Base-by-base conservation (phyloP, 2,888 invertebrate species). In the Pterobdella sp. region DNA sequence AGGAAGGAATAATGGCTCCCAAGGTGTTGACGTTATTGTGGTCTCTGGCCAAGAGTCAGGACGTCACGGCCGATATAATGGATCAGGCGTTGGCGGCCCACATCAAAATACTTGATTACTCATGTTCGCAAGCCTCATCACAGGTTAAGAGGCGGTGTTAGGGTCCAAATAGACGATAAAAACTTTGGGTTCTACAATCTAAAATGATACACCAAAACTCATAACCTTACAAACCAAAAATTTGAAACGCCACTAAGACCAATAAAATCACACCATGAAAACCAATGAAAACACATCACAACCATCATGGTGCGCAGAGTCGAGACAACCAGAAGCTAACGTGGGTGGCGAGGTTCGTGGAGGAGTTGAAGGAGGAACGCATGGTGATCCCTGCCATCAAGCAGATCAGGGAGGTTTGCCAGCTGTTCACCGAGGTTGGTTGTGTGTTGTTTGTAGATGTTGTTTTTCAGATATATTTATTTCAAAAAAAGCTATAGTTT, bases 291-390 rank as follows among this genome's bases (percentile, higher is more conserved):
- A 42, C 42, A 42, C 42, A 42, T 18, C 42, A 7, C 7, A 7
- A 7, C 7, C 42, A 42, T 18, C 42, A 42, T 18, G 18, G 10
- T 18, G 18, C 60, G 7, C 60, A 87, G 86, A 94, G 96, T 82
- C 88, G 95, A 79, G 95, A 96, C 84, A 90, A 92, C 18, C 95
- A 95, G 84, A 96, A 96, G 85, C 91, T 93, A 22, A 89, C 91
- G 75, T 96, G 95, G 95, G 86, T 96, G 75, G 92, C 94, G 81
- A 92, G 92, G 85, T 93, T 95, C 83, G 94, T 96, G n/a, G 93
- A 93, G 78, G 95, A 96, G 84, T 84, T 96, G 75, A 89, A 88
- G 71, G 82, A 82, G 75, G 82, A 85, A 72, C 89, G 89, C 72
- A 96, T 95, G 95, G 95, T 92, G 31, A 84, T 96, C 79, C 95